phyloP scores from a whole-genome alignment of 2,113 vertebrate genomes.

The Acrocephalus kingi region DNA sequence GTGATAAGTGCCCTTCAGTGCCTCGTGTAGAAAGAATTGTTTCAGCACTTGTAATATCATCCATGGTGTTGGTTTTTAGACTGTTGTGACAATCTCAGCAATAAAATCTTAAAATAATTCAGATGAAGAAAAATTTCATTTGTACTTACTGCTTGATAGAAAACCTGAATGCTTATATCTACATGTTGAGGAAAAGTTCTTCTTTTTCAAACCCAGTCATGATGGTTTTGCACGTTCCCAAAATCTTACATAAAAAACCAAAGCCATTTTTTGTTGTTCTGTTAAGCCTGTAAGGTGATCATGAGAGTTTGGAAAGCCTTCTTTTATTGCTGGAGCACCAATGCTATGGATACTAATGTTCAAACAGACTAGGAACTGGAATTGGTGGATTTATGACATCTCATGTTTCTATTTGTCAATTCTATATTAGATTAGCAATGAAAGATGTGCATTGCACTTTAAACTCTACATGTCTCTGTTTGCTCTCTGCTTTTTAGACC shows the following conservation, averaged over 20 bases:
- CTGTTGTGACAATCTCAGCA: constrained; percentile 9
- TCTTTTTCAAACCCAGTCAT: not conserved
- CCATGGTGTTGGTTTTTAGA: not conserved
- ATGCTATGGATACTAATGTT: not conserved
- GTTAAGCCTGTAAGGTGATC: not conserved
- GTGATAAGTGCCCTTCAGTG: constrained; percentile 45
- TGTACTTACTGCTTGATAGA: not conserved
- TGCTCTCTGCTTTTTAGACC: not conserved
- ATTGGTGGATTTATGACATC: not conserved
- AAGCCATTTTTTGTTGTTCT: not conserved
- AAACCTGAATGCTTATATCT: not conserved
- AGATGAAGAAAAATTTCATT: not conserved
- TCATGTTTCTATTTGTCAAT: not conserved
- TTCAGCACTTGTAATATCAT: not conserved
- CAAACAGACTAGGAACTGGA: not conserved
- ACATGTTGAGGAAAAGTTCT: not conserved
- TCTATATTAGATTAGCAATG: not conserved
- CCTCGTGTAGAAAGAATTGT: not conserved
- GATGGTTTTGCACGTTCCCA: not conserved
- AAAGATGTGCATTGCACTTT: not conserved
- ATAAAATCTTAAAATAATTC: not conserved
- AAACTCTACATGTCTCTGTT: not conserved
- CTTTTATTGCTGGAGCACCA: not conserved
- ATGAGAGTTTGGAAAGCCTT: not conserved
- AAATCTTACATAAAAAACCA: not conserved